Percentiles rank a stretch among this genome's conserved stretches.
phyloP scores from a whole-genome alignment of 2,797 vertebrate genomes.

The Oreortyx pictus region DNA sequence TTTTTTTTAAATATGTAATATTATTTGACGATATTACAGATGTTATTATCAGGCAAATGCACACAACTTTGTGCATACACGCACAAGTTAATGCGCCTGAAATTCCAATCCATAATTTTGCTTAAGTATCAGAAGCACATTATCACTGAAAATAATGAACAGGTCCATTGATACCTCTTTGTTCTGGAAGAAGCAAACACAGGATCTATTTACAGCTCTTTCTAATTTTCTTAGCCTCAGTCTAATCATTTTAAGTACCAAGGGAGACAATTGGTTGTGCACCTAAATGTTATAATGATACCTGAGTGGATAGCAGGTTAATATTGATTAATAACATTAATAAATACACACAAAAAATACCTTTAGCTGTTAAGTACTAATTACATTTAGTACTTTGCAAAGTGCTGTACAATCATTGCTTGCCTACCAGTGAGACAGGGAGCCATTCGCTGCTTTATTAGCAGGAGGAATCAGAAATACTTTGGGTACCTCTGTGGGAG shows the following conservation, averaged over 20 bases:
- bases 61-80: neutral
- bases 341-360: neutral
- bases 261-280: neutral
- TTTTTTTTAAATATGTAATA: neutral
- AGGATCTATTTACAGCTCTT: neutral
- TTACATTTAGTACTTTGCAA: neutral
- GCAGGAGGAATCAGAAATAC: neutral
- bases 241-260: conserved; percentile 33
- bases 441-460: neutral
- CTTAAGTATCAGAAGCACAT: neutral
- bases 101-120: conserved; percentile 12
- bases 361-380: conserved; percentile 9
- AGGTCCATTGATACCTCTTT: neutral
- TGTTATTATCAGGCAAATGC: neutral
- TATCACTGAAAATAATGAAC: conserved; percentile 18
- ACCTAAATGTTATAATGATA: conserved; percentile 5
- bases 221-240: conserved; percentile 26
- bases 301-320: conserved; percentile 4
- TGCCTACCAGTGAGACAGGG: neutral
- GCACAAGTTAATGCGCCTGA: neutral
- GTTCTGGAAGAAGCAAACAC: neutral
- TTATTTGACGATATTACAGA: conserved; percentile 40
- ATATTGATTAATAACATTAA: conserved; percentile 51
- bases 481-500: rapidly evolving
- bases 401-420: neutral